These are phyloP conservation scores for Ophiodon elongatus DNA, from an alignment of 2,113 vertebrate genomes.

Conservation along the genomic window DNA sequence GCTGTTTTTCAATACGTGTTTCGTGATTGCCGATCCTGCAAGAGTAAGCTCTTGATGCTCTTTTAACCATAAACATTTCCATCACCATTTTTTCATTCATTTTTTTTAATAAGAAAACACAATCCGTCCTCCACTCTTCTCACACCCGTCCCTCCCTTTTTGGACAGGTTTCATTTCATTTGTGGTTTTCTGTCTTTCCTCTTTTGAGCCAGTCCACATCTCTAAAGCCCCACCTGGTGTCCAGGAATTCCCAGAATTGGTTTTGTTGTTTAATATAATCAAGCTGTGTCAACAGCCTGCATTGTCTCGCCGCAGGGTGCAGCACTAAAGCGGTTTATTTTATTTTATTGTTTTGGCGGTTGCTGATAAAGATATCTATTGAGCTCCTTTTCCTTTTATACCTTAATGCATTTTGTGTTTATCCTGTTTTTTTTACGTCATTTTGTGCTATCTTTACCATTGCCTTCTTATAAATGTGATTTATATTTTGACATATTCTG, in stretches of 20 bases:
- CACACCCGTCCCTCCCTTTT: background rate
- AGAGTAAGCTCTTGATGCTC: background rate
- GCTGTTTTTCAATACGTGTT: background rate
- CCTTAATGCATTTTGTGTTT: background rate
- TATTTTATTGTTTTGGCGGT: background rate
- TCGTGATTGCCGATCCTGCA: background rate
- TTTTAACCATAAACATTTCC: background rate
- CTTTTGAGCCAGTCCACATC: background rate
- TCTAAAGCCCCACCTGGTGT: background rate
- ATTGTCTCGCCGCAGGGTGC: constrained; percentile 25
- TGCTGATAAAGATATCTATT: background rate
- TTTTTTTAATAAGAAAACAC: background rate
- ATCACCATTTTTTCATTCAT: background rate
- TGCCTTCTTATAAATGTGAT: background rate
- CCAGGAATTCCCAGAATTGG: constrained; percentile 41
- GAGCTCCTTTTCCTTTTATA: background rate
- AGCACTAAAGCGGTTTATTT: background rate
- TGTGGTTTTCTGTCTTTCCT: background rate
- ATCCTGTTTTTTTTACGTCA: background rate
- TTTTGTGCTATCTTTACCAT: background rate
- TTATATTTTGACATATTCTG: background rate
- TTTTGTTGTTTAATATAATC: constrained; percentile 47
- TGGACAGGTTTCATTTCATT: background rate
- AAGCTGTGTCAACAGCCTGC: constrained; percentile 72
- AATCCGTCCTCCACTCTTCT: background rate